Evolutionary conservation across 1,140 invertebrate species (phyloP).

Genomic region (Bombus pascuorum): DNA sequence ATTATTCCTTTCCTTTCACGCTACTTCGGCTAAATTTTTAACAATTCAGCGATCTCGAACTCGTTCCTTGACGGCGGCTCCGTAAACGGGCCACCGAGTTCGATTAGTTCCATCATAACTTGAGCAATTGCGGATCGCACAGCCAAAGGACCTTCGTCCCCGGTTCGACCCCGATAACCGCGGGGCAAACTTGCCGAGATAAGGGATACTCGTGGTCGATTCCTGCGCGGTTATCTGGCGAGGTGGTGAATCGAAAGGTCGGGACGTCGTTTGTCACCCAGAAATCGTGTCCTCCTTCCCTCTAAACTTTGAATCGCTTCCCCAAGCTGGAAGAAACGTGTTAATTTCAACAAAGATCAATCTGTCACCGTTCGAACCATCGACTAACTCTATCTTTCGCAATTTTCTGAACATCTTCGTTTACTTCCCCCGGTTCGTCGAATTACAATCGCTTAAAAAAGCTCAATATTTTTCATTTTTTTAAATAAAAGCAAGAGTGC

Average conservation of each 20-base stretch:
- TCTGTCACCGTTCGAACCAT: neutral
- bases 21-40: neutral
- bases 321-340: neutral
- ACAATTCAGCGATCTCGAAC: neutral
- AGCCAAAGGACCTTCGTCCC: neutral
- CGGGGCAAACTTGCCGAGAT: conserved; percentile 30
- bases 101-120: conserved; percentile 51
- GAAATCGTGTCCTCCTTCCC: neutral
- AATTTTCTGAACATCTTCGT: too few relatives aligned
- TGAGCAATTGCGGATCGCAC: conserved; percentile 19
- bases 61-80: neutral
- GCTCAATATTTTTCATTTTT: too few relatives aligned
- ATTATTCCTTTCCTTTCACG: too few relatives aligned
- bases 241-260: neutral
- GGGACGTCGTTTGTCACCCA: neutral
- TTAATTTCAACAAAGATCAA: neutral
- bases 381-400: neutral
- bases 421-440: too few relatives aligned
- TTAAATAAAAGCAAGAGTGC: too few relatives aligned
- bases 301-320: neutral
- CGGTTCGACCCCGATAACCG: conserved; percentile 1
- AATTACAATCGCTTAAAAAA: too few relatives aligned
- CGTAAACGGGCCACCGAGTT: conserved; percentile 4
- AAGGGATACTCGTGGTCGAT: conserved; percentile 38
- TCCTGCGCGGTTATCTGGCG: conserved; percentile 33